phyloP scores from a whole-genome alignment of 2,797 vertebrate species.

The Potorous gilbertii region DNA sequence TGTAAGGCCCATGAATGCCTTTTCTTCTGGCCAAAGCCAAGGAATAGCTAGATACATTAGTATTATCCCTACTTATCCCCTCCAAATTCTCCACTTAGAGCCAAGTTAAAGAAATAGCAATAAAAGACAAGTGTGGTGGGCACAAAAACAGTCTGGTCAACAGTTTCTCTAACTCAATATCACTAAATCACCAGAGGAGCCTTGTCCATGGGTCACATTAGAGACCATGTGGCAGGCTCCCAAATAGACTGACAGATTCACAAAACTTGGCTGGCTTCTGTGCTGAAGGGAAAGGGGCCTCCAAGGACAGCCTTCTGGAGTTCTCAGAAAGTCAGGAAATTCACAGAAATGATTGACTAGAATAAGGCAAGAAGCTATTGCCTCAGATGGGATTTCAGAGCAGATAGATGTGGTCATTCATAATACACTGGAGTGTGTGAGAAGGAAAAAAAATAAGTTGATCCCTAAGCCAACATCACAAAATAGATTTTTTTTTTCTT shows the following conservation, averaged over 20 bases:
- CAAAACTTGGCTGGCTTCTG: constrained; percentile 40
- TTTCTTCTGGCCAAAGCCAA: constrained; percentile 2
- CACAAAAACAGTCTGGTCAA: constrained; percentile 30
- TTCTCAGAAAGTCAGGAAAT: constrained; percentile 75
- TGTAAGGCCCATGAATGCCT: not conserved
- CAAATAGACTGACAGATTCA: constrained; percentile 46
- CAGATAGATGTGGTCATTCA: constrained; percentile 18
- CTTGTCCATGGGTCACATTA: constrained; percentile 31
- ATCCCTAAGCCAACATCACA: constrained; percentile 55
- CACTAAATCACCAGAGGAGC: constrained; percentile 14
- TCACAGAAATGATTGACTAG: constrained; percentile 63
- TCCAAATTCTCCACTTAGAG: not conserved
- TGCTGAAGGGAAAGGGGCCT: constrained; percentile 56
- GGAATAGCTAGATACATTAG: not conserved
- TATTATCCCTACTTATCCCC: constrained; percentile 7
- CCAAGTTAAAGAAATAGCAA: constrained; percentile 38
- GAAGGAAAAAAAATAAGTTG: constrained; percentile 42
- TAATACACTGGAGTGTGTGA: not conserved
- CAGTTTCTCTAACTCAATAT: not conserved
- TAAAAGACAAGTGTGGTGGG: constrained; percentile 26
- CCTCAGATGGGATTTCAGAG: constrained; percentile 52
- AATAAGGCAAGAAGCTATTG: constrained; percentile 51
- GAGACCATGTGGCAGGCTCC: not conserved
- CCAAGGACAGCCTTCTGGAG: constrained; percentile 49
- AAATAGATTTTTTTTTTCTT: constrained; percentile 40